Evolutionary conservation across 2,888 invertebrate genomes (phyloP), one percentile per base, ranked within the genome.

Genomic region (Spilosoma lubricipeda): DNA sequence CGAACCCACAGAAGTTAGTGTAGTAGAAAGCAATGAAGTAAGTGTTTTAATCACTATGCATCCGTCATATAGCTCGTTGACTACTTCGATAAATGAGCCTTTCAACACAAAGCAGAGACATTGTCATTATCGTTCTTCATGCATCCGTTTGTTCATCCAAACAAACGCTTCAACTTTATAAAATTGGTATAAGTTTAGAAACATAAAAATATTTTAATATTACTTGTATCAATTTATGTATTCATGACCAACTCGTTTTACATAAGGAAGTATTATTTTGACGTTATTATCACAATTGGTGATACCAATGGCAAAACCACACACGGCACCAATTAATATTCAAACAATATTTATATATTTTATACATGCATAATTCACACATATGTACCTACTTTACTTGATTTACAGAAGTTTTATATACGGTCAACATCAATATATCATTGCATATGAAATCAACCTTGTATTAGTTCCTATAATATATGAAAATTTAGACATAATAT

Each of bases 241-340:
- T 42, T 70, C 63, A 20, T 30, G 42, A 9, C 27, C 2, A 27
- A 59, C 42, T 45, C 59, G 27, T 20, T 27, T 42, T 36, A 78
- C 74, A 86, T 74, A 83, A 82, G 86, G 87, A 85, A 86, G 79
- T 81, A 83, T 84, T 78, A 77, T 83, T 84, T 80, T 73, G 82
- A 72, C 75, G 72, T 74, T 80, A 80, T 82, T 86, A 86, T 86
- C 85, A 77, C 72, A 56, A 56, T 56, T 56, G 52, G 52, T 56
- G 11, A 23, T 56, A 56, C 23, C 52, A 56, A 56, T 56, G 23
- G 52, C 52, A 56, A 56, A 52, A 56, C 52, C 52, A 56, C n/a
- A 52, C 52, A 56, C 23, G 52, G 3, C 52, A 84, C 84, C 78
- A 77, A 75, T 73, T 77, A 75, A 77, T 85, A 81, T 77, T 77